Base-by-base conservation (phyloP, 2,888 invertebrate species). In the Aethes cnicana region DNA sequence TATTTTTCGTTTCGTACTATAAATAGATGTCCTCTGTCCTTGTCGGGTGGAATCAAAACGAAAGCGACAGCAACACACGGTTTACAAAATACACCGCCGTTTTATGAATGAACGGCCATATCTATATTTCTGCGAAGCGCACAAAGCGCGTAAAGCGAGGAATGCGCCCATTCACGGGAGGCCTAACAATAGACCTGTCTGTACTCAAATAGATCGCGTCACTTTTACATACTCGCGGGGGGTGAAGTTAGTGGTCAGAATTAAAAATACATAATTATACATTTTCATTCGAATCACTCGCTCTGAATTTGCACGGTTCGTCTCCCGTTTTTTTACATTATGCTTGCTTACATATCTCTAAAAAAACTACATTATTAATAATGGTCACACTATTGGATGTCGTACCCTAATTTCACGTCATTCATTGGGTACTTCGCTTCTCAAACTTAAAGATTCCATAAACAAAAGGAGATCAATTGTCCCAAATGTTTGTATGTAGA, bases 81-180 rank as follows among this genome's bases (percentile, higher is more conserved):
- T 50, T n/a, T n/a, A n/a, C 50, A 50, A 50, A 50, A 50, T 50
- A 44, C 30, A 36, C 43, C 57, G 56, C 50, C 59, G 64, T 65
- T 56, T 54, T 52, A 53, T 55, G 48, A 57, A 62, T 64, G 60
- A 59, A 53, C 26, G 21, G 12, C 50, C 50, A 50, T 50, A 42
- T 44, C 44, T 50, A 50, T 50, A 50, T 50, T 50, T 50, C 50
- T 36, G 50, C 50, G 50, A 50, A 50, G 23, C 43, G 23, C 43
- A 44, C 50, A 50, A 50, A 44, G 50, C 50, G 43, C 30, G 41
- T 48, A 48, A 41, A 42, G 33, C 28, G 30, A 50, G 43, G 50
- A 50, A 50, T 50, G 50, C 43, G 36, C 21, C 32, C 36, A 50
- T 44, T 43, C 43, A 36, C 37, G 37, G 21, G 26, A 17, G 36